Evolutionary conservation across 2,113 vertebrate species (phyloP).

Genomic region (Tachysurus fulvidraco): DNA sequence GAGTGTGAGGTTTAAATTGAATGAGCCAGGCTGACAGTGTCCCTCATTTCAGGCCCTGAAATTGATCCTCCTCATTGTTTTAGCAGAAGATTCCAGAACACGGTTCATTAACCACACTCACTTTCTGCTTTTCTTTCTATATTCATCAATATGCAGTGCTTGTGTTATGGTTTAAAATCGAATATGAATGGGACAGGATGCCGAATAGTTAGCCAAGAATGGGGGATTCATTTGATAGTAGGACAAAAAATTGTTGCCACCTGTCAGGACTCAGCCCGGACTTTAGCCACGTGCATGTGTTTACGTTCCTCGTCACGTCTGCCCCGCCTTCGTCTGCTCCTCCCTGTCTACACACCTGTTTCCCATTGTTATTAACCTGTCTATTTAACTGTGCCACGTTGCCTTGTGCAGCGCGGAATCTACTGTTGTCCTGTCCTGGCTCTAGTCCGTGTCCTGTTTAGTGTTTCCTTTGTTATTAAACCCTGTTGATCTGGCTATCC

Average conservation of each 20-base stretch:
- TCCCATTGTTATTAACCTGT: no score
- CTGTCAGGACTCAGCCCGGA: no score
- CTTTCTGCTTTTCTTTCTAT: neutral
- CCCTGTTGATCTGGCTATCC: no score
- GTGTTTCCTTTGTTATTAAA: no score
- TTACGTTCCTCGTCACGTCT: no score
- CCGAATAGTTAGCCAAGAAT: neutral
- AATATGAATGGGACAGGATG: neutral
- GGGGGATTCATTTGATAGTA: neutral
- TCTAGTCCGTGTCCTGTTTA: no score
- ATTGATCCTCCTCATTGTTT: conserved; percentile 41
- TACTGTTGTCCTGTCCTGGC: no score
- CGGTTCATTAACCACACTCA: neutral
- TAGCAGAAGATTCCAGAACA: conserved; percentile 16
- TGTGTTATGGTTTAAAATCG: neutral
- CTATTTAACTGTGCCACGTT: no score
- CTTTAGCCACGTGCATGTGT: no score
- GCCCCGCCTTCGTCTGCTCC: no score
- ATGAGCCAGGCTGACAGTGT: conserved; percentile 24
- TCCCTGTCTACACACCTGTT: no score
- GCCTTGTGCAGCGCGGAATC: no score
- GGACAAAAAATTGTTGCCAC: neutral
- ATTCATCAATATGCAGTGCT: neutral
- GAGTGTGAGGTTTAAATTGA: conserved; percentile 41
- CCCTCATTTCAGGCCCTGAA: conserved; percentile 30